These are phyloP conservation scores for Cynopterus sphinx DNA, from an alignment of 2,797 vertebrate genomes.

Conservation along the genomic window DNA sequence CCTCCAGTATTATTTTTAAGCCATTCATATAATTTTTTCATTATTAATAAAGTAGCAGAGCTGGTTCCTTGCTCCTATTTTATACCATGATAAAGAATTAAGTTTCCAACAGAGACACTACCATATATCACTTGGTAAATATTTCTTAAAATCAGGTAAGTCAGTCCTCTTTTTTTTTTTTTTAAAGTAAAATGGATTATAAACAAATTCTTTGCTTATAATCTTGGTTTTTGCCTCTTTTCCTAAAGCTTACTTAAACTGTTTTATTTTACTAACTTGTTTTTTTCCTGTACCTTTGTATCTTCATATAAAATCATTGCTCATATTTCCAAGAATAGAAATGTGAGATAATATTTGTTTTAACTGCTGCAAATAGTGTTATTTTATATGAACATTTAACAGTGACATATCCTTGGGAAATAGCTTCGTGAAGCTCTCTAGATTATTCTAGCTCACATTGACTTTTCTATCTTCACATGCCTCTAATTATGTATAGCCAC, in stretches of 20 bases:
- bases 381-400: conserved; percentile 14
- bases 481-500: not conserved
- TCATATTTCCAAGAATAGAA: not conserved
- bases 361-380: not conserved
- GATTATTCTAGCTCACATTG: not conserved
- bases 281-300: conserved; percentile 14
- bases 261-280: not conserved
- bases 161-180: not conserved
- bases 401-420: not conserved
- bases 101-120: not conserved
- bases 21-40: not conserved
- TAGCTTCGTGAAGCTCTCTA: not conserved
- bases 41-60: not conserved
- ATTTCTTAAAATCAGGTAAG: conserved; percentile 10
- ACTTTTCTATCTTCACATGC: not conserved
- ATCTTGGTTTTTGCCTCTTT: not conserved
- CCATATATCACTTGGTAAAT: not conserved
- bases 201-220: not conserved
- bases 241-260: not conserved
- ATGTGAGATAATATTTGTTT: not conserved
- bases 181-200: not conserved
- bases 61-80: not conserved
- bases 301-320: not conserved
- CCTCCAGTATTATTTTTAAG: conserved; percentile 29
- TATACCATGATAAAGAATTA: conserved; percentile 21